Evolutionary conservation across 2,888 invertebrate species (phyloP).

Genomic region (Himalopsyche tibetana): DNA sequence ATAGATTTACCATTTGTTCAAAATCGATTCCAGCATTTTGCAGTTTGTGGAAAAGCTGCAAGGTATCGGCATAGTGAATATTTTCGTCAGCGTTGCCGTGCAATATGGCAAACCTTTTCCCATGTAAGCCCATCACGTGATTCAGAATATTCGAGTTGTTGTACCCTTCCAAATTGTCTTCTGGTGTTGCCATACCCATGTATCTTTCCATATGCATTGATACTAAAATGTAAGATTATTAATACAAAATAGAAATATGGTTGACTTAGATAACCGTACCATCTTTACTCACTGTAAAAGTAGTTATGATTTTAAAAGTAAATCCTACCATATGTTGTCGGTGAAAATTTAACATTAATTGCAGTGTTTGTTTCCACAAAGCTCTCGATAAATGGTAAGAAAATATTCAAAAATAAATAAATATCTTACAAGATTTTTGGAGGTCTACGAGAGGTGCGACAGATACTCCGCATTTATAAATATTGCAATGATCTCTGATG

Average conservation of each 20-base stretch:
- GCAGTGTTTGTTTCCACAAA: too few relatives aligned
- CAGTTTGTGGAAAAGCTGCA: constrained; percentile 86
- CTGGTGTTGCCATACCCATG: neutral
- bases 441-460: constrained; percentile 76
- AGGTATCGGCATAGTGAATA: constrained; percentile 74
- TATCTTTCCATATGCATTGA: neutral
- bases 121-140: neutral
- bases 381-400: too few relatives aligned
- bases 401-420: too few relatives aligned
- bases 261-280: too few relatives aligned
- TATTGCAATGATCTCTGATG: neutral
- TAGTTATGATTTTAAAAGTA: too few relatives aligned
- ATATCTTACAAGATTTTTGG: constrained; percentile 87
- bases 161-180: neutral
- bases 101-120: neutral
- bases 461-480: neutral
- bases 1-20: constrained; percentile 82
- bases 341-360: too few relatives aligned
- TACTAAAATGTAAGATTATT: neutral
- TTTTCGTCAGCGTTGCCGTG: neutral
- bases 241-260: too few relatives aligned
- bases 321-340: too few relatives aligned
- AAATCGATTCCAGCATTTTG: constrained; percentile 87
- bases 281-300: too few relatives aligned
- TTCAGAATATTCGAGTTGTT: neutral